Evolutionary conservation across 2,113 vertebrate species (phyloP), one percentile per base, ranked within the genome.

Genomic region (Eubucco bourcierii): DNA sequence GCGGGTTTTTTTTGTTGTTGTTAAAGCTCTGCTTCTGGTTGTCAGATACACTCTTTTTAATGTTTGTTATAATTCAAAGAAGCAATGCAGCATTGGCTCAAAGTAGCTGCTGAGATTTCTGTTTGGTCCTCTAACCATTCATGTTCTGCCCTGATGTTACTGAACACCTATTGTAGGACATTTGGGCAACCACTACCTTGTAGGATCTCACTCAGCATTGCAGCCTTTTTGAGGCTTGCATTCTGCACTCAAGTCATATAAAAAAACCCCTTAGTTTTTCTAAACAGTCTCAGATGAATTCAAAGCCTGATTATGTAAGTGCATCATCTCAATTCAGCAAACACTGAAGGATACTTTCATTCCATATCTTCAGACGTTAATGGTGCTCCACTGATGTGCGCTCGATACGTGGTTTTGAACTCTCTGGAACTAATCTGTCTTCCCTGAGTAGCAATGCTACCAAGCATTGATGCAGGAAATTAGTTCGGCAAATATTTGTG

Each of bases 141-240:
- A 4, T 9, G 8, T 84, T 80, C 65, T 81, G 16, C 24, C 65
- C 31, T n/a, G 31, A 7, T 0, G 0, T 53, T 77, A 56, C 1
- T 76, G 50, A 82, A 12, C 19, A 25, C 6, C 1, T 27, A 6
- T 23, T 46, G 23, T 10, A 31, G 27, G 44, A 23, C 23, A 6
- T 55, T 39, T 39, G 52, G 55, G 20, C 70, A 66, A 56, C 39
- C 0, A 1, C 29, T 53, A 19, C 27, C 27, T 63, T 24, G 29
- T 11, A 64, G 59, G 12, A 5, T 73, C 29, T 37, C 46, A 4
- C 24, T 31, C 52, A 37, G 2, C 1, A 0, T 1, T 52, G 25
- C 9, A 78, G 25, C 16, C 15, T 33, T 80, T 67, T 68, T 23
- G 64, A 64, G 39, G 21, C 34, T 56, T 81, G 25, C 16, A n/a